Conservation (phyloP, 1,140 invertebrate species). For the Protaetia brevitarsis region DNA sequence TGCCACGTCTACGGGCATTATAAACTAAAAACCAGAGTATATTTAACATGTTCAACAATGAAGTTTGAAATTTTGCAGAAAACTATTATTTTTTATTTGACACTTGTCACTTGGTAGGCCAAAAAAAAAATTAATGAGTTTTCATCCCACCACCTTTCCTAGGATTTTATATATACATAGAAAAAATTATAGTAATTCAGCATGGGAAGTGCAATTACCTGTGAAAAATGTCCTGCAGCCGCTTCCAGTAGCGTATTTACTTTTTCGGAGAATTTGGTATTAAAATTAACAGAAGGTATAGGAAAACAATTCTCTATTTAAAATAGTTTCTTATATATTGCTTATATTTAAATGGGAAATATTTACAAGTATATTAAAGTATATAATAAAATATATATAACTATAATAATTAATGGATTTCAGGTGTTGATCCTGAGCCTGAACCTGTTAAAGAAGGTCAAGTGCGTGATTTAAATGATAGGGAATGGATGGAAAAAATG, state of each 20-base stretch:
- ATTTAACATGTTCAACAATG: background rate
- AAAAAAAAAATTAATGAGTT: background rate
- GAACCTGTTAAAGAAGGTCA: background rate
- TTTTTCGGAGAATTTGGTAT: conserved; percentile 28
- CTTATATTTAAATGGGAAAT: background rate
- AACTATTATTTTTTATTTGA: background rate
- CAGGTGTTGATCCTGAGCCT: background rate
- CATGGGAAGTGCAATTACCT: conserved; percentile 29
- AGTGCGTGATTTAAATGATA: background rate
- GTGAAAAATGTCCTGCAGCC: conserved; percentile 25
- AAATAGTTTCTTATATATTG: background rate
- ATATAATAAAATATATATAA: background rate
- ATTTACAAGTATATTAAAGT: background rate
- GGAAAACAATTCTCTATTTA: background rate
- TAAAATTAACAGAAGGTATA: conserved; percentile 26
- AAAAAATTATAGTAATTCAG: conserved; percentile 19
- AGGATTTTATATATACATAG: too few relatives aligned
- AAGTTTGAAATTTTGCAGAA: background rate
- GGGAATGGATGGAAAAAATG: conserved; percentile 47
- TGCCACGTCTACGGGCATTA: too few relatives aligned
- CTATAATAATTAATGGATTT: background rate
- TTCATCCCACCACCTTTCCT: background rate
- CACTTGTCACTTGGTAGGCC: background rate
- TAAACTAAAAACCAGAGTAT: too few relatives aligned
- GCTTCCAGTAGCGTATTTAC: conserved; percentile 27